Percentiles rank a stretch among this genome's conserved stretches.
Evolutionary conservation across 2,797 vertebrate species (phyloP).

Genomic region (Phyllotis vaccarum): DNA sequence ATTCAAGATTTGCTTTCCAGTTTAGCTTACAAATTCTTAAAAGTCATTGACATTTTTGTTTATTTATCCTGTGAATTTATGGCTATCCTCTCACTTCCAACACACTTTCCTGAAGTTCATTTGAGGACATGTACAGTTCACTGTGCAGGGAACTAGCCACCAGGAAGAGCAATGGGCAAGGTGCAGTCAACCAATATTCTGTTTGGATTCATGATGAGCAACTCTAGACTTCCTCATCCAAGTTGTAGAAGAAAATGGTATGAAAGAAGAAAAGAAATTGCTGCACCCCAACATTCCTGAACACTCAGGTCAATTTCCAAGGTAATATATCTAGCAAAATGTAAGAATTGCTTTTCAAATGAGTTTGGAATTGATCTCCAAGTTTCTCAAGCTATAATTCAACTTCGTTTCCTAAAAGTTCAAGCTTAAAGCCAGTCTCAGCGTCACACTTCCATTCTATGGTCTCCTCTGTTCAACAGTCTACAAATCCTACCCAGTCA

Average conservation of each 20-base stretch:
- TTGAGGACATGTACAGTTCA: not conserved
- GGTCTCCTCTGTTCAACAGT: not conserved
- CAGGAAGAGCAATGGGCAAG: not conserved
- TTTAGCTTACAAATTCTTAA: not conserved
- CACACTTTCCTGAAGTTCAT: not conserved
- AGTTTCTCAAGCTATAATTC: not conserved
- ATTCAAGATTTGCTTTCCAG: not conserved
- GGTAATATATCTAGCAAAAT: not conserved
- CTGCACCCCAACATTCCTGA: slow-evolving; percentile 6
- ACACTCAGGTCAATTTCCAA: not conserved
- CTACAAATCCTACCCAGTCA: not conserved
- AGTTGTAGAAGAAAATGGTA: not conserved
- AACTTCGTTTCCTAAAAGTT: slow-evolving; percentile 39
- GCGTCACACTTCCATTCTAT: not conserved
- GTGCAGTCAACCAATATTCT: not conserved
- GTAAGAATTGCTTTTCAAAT: not conserved
- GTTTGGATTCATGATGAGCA: not conserved
- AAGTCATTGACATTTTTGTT: not conserved
- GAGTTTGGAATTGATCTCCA: slow-evolving; percentile 21
- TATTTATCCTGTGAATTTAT: not conserved
- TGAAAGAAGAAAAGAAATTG: not conserved
- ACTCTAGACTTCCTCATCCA: not conserved
- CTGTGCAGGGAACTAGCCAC: not conserved
- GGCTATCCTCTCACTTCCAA: not conserved
- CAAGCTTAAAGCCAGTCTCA: not conserved